These are phyloP conservation scores for Cyphomyrus plagiostoma DNA, from an alignment of 2,113 vertebrate species.

Conservation along the genomic window DNA sequence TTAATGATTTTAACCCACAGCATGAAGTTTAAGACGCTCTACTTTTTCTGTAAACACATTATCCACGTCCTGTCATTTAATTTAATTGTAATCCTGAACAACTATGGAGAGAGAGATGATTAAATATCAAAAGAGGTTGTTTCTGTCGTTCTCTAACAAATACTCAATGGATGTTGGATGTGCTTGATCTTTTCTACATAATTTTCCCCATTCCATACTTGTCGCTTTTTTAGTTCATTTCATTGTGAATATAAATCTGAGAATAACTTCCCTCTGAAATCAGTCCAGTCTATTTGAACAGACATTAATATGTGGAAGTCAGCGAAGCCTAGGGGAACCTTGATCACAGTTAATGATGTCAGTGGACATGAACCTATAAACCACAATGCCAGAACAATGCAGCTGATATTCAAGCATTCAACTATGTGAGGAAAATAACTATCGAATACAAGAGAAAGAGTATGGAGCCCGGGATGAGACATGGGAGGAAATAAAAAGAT, in stretches of 20 bases:
- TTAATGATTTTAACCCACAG: not conserved
- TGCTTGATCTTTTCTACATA: constrained; percentile 54
- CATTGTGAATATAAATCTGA: constrained; percentile 47
- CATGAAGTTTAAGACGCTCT: not conserved
- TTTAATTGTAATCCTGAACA: not conserved
- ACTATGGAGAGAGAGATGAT: not conserved
- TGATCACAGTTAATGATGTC: constrained; percentile 62
- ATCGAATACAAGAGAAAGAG: not conserved
- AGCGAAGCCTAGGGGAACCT: constrained; percentile 56
- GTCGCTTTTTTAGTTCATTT: constrained; percentile 48
- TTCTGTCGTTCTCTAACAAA: constrained; percentile 3
- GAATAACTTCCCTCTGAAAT: constrained; percentile 54
- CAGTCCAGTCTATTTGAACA: constrained; percentile 57
- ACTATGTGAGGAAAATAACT: constrained; percentile 15
- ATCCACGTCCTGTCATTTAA: not conserved
- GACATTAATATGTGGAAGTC: constrained; percentile 49
- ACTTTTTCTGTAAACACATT: not conserved
- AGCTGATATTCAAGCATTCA: constrained; percentile 10
- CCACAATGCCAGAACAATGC: constrained; percentile 35
- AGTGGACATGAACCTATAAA: constrained; percentile 56
- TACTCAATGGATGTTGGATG: constrained; percentile 40
- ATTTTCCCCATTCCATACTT: constrained; percentile 56
- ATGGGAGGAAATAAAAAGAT: no score
- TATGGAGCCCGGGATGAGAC: no score
- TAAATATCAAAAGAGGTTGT: not conserved